Evolutionary conservation across 2,113 vertebrate species (phyloP).

Genomic region (Megalops atlanticus): DNA sequence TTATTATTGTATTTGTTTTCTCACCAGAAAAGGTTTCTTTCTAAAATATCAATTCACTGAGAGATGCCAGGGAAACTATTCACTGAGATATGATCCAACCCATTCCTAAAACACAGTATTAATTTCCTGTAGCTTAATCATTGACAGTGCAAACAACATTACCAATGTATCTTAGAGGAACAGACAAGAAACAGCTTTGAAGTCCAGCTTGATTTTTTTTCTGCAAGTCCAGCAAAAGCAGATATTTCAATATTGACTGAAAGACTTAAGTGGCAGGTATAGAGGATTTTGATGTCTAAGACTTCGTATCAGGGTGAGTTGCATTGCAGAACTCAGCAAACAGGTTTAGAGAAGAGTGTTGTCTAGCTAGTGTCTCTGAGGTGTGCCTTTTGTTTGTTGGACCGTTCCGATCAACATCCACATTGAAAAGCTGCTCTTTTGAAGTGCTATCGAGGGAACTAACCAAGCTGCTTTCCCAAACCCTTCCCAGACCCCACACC

Average conservation of each 20-base stretch:
- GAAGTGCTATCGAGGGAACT: slow-evolving; percentile 51
- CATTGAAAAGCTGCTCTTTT: slow-evolving; percentile 53
- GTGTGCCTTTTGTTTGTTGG: slow-evolving; percentile 1
- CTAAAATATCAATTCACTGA: background rate
- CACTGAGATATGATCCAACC: background rate
- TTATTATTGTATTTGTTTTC: background rate
- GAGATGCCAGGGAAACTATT: background rate
- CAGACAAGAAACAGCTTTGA: background rate
- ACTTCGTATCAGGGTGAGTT: slow-evolving; percentile 45
- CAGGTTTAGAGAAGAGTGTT: slow-evolving; percentile 26
- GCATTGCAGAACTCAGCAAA: slow-evolving; percentile 51
- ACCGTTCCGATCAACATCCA: slow-evolving; percentile 44
- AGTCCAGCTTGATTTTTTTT: background rate
- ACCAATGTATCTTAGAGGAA: background rate
- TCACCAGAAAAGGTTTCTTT: slow-evolving; percentile 13
- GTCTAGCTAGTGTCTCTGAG: background rate
- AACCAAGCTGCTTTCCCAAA: slow-evolving; percentile 18
- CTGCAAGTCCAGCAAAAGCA: background rate
- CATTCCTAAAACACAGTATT: background rate
- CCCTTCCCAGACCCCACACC: slow-evolving; percentile 5
- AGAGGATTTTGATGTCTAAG: slow-evolving; percentile 7
- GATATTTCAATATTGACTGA: background rate
- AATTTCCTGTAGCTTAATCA: slow-evolving; percentile 6
- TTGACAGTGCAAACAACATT: background rate
- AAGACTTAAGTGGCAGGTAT: background rate